Percentiles rank a stretch among this genome's conserved stretches.
phyloP scores from a whole-genome alignment of 92 coral and sea anemone species.

The Siderastrea siderea region DNA sequence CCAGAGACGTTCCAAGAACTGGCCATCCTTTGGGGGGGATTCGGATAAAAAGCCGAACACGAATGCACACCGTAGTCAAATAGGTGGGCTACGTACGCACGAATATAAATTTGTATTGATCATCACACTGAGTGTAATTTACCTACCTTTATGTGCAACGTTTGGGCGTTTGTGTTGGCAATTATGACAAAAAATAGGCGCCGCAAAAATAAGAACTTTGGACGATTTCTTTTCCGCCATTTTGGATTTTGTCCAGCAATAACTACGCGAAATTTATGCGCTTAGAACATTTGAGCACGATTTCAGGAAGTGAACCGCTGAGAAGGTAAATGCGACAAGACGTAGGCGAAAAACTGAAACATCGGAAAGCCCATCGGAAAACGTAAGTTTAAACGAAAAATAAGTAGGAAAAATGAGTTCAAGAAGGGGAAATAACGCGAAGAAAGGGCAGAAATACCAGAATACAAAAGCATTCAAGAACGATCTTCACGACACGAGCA shows the following conservation, averaged over 20 bases:
- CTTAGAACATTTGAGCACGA: background rate
- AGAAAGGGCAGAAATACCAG: constrained; percentile 91
- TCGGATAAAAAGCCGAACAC: no score
- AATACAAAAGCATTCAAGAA: constrained; percentile 84
- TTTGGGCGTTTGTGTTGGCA: constrained; percentile 15
- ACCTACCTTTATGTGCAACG: constrained; percentile 2
- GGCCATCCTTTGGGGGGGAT: no score
- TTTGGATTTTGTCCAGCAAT: constrained; percentile 55
- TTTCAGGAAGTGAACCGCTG: constrained; percentile 18
- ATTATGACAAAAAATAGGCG: constrained; percentile 55
- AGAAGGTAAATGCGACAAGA: background rate
- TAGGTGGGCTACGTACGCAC: no score
- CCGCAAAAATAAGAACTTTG: constrained; percentile 65
- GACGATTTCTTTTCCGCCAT: constrained; percentile 62
- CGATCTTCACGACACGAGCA: constrained; percentile 88
- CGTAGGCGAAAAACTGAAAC: no score
- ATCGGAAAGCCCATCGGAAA: no score
- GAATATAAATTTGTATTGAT: no score
- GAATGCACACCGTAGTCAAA: no score
- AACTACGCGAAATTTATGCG: constrained; percentile 17
- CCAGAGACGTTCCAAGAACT: no score
- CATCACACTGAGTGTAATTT: no score
- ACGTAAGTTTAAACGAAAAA: background rate
- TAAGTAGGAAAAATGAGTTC: constrained; percentile 60
- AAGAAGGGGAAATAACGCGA: constrained; percentile 82